phyloP scores from a whole-genome alignment of 2,113 vertebrate genomes.

The Tringa solitaria region DNA sequence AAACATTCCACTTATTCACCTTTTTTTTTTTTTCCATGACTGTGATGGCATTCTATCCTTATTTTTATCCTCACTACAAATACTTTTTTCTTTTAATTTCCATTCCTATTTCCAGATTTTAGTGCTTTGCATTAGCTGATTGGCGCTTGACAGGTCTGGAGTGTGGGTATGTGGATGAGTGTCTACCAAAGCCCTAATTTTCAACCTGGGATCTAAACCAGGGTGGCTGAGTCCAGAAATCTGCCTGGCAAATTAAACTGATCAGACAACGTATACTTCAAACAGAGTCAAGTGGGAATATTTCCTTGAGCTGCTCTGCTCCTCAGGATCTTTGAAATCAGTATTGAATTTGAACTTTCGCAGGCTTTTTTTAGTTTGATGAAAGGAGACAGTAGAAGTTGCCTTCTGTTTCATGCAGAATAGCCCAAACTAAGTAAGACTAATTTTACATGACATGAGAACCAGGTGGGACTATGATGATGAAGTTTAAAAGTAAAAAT shows the following conservation, averaged over 20 bases:
- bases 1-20: slow-evolving; percentile 41
- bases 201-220: neutral
- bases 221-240: slow-evolving; percentile 9
- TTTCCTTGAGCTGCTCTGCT: slow-evolving; percentile 50
- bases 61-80: slow-evolving; percentile 26
- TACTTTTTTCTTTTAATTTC: slow-evolving; percentile 15
- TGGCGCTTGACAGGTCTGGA: neutral
- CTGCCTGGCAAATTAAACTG: slow-evolving; percentile 59
- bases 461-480: slow-evolving; percentile 40
- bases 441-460: slow-evolving; percentile 35
- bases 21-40: neutral
- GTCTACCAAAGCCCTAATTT: neutral
- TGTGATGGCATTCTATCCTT: slow-evolving; percentile 20
- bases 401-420: slow-evolving; percentile 26
- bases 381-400: slow-evolving; percentile 54
- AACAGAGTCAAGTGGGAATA: slow-evolving; percentile 50
- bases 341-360: slow-evolving; percentile 53
- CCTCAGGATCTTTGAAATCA: slow-evolving; percentile 45
- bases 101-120: slow-evolving; percentile 33
- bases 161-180: neutral
- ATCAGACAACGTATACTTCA: slow-evolving; percentile 43
- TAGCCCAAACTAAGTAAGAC: slow-evolving; percentile 29
- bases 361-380: slow-evolving; percentile 46
- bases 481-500: slow-evolving; percentile 53
- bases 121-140: neutral